Percentiles rank a stretch among this genome's conserved stretches.
phyloP scores from a whole-genome alignment of 2,888 invertebrate genomes.

The Chironomus tentans region DNA sequence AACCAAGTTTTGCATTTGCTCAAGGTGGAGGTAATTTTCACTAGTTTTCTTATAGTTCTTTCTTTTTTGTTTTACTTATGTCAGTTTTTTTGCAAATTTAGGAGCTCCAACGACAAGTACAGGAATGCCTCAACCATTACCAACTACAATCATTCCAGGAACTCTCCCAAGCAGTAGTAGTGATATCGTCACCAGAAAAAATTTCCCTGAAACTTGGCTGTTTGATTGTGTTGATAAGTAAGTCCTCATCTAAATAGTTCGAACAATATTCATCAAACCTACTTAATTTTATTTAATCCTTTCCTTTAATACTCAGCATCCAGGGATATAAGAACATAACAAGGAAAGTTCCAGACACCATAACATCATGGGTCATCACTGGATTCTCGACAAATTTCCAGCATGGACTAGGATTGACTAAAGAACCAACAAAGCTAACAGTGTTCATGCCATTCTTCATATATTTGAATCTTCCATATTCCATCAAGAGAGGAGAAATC shows the following conservation, averaged over 20 bases:
- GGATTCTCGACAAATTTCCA: conserved; percentile 64
- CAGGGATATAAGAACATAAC: conserved; percentile 46
- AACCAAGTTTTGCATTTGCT: no score
- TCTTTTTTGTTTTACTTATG: no score
- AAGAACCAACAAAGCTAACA: conserved; percentile 52
- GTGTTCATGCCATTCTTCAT: conserved; percentile 71
- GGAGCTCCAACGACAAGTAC: no score
- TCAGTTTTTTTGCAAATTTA: no score
- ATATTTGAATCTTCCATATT: conserved; percentile 70
- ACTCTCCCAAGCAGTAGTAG: no score
- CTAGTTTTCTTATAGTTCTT: no score
- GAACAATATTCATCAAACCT: not conserved
- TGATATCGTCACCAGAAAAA: not conserved
- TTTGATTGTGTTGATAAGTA: conserved; percentile 5
- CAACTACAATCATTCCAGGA: not conserved
- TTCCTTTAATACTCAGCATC: conserved; percentile 37
- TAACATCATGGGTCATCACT: conserved; percentile 67
- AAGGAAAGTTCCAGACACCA: conserved; percentile 58
- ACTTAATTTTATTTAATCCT: not conserved
- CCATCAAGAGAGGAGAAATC: conserved; percentile 74
- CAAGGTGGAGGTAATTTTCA: no score
- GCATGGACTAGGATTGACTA: conserved; percentile 62
- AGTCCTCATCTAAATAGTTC: not conserved
- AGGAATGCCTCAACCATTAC: not conserved
- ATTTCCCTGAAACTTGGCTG: conserved; percentile 17